Evolutionary conservation across 2,797 vertebrate species (phyloP), one percentile per base, ranked within the genome.

Genomic region (Tadarida brasiliensis): DNA sequence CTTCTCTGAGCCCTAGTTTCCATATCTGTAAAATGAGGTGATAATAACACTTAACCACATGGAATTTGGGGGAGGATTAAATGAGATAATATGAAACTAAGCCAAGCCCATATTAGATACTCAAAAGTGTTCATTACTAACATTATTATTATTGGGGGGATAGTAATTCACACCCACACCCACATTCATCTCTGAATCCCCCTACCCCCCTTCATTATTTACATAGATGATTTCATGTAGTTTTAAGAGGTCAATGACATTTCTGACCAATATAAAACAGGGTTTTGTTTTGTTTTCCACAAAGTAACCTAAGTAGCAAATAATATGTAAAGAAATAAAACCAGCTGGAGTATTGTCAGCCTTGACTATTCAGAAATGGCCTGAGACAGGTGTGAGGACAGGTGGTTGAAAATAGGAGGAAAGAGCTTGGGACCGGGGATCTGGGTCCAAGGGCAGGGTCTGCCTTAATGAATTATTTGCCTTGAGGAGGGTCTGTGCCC

Each of bases 261-360:
- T 92, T 97, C 90, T 82, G 78, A 74, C 28, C 74, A 30, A 39
- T 71, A 78, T 8, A 84, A 77, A 65, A 92, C 39, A 51, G 54
- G 74, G 30, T 68, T 67, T 67, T 17, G 16, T 33, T 20, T 89
- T 78, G 47, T 35, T 12, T 4, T 15, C 88, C 44, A 39, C 3
- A 12, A 83, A 91, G 57, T 80, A 39, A 47, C 16, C 70, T 74
- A 91, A 94, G 71, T 80, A 20, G 65, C 59, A 81, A 30, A 80
- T 61, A 61, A 26, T 26, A 85, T 5, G 26, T 71, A 90, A 82
- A 92, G 44, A 96, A 91, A 95, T 63, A 87, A 88, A 97, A 74
- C 5, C 39, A 59, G 3, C 22, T 63, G 39, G 33, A 33, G 16
- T 63, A 84, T 63, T 57, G 10, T 76, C 68, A 61, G 20, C 54